Base-by-base conservation (phyloP, 2,888 invertebrate genomes). In the Aplocera efformata region DNA sequence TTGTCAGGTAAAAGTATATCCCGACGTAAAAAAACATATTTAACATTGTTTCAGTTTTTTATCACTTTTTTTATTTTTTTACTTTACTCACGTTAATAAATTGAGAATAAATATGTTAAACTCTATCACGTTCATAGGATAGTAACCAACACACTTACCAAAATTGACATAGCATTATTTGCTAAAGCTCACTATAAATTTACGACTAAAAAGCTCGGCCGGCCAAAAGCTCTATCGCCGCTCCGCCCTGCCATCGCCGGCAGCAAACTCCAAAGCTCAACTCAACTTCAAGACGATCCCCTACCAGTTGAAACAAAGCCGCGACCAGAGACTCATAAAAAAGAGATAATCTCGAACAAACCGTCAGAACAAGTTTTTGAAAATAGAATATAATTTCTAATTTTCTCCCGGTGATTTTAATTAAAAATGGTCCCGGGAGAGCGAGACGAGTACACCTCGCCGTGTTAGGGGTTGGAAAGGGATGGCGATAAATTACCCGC, bases 361-460 rank as follows among this genome's bases (percentile, higher is more conserved):
- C 75, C 85, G 78, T 79, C 85, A 78, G 84, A 82, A 74, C 86
- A 86, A 88, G 85, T 88, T 85, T 86, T 83, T 78, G 85, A 80
- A 88, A 88, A 88, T 88, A 88, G 88, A 88, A 88, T 88, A 88
- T 88, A 88, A 86, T 88, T 88, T 86, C 88, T 85, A 85, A 88
- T 88, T 86, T 83, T 83, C 85, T 86, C 83, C 63, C 81, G 80
- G 82, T 79, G 83, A 84, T 86, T 86, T 88, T 86, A 88, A 88
- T 88, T 88, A 88, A 88, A 88, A 88, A 85, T 80, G 85, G 83
- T 81, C 85, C 84, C 85, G 65, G 51, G 79, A 75, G 85, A 86
- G 58, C 56, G 77, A 72, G 85, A 86, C 58, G 73, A 69, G 59
- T 58, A 61, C 60, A 74, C 57, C 60, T 60, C 52, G 49, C 53